phyloP scores from a whole-genome alignment of 2,113 vertebrate species.

The Dendrocopos noguchii region DNA sequence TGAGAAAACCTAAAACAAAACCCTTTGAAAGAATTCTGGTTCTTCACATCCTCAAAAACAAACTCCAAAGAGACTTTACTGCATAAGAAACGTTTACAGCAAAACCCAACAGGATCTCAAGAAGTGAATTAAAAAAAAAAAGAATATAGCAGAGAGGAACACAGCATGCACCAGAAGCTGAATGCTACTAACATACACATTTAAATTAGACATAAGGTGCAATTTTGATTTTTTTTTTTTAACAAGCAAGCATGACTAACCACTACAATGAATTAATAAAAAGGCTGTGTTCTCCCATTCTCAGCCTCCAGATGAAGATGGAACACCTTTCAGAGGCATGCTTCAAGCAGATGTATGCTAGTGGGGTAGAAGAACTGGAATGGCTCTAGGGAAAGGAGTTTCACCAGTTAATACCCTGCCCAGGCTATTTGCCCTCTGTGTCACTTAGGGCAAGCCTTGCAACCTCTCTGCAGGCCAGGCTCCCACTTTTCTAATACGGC shows the following conservation, averaged over 20 bases:
- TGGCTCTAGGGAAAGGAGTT: neutral
- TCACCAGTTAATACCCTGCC: neutral
- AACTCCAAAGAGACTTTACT: neutral
- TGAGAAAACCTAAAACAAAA: conserved; percentile 18
- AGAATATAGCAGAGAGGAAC: neutral
- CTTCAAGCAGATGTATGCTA: neutral
- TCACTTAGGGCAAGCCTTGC: neutral
- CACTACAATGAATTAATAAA: neutral
- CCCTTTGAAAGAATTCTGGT: conserved; percentile 10
- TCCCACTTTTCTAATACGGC: neutral
- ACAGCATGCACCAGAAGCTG: conserved; percentile 1
- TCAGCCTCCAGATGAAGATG: neutral
- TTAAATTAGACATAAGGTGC: conserved; percentile 34
- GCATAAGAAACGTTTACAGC: conserved; percentile 2
- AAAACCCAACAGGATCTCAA: conserved; percentile 17
- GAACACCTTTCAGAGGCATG: neutral
- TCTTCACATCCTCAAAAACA: conserved; percentile 27
- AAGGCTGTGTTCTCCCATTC: neutral
- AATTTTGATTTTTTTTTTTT: neutral
- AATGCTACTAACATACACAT: neutral
- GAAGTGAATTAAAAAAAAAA: neutral
- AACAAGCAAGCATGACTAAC: neutral
- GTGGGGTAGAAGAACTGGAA: neutral
- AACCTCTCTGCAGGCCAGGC: neutral
- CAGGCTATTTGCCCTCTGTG: neutral